A percentile compares a stretch with the other conserved stretches of the same genome.
Evolutionary conservation across 2,113 vertebrate genomes (phyloP).

Genomic region (Puffinus mauretanicus): DNA sequence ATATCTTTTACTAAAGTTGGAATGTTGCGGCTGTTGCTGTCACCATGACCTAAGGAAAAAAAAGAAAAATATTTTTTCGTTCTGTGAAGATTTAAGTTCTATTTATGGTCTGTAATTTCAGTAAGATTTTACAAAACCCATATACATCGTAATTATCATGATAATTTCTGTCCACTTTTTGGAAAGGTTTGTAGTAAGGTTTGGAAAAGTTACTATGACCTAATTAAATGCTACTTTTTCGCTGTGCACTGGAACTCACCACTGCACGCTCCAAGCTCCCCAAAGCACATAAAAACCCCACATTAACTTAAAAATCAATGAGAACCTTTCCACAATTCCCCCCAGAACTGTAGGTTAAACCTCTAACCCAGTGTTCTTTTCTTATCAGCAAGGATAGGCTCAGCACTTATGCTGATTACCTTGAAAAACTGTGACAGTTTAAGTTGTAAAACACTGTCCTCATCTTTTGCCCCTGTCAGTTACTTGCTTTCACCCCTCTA

Average conservation of each 20-base stretch:
- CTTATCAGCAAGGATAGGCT: not conserved
- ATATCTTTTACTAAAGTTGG: conserved; percentile 87
- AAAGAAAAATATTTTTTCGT: not conserved
- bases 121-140: not conserved
- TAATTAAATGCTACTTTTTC: not conserved
- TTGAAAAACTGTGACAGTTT: not conserved
- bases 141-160: accelerated
- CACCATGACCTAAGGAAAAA: conserved; percentile 77
- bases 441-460: not conserved
- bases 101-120: not conserved
- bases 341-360: not conserved
- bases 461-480: not conserved
- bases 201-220: not conserved
- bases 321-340: not conserved
- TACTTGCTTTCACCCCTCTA: not conserved
- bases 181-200: not conserved
- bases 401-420: not conserved
- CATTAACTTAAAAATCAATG: not conserved
- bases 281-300: not conserved
- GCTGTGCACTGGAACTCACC: not conserved
- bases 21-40: conserved; percentile 87
- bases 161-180: not conserved
- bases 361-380: not conserved
- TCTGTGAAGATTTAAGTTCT: not conserved
- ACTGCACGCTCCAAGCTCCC: not conserved